A percentile compares a stretch with the other conserved stretches of the same genome.
These are phyloP conservation scores for Rhaphigaster nebulosa DNA, from an alignment of 2,888 invertebrate species.

Conservation along the genomic window DNA sequence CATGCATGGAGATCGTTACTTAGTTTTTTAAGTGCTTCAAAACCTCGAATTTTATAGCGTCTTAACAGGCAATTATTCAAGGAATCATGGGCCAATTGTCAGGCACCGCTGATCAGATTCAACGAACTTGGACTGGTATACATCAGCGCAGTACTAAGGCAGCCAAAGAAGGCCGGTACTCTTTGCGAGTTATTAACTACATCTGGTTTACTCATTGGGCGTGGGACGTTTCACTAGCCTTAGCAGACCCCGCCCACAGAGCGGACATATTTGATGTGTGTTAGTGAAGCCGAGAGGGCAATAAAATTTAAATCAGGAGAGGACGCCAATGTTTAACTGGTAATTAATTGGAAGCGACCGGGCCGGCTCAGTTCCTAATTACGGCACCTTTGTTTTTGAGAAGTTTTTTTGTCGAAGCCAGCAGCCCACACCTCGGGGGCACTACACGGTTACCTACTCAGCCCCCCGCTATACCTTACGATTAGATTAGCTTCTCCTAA, in stretches of 20 bases:
- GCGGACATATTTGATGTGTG: slow-evolving; percentile 47
- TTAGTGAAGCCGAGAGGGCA: slow-evolving; percentile 22
- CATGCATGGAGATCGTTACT: too few species aligned
- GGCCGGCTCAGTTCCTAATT: slow-evolving; percentile 49
- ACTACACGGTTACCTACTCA: slow-evolving; percentile 56
- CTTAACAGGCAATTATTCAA: background rate
- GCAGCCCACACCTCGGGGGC: slow-evolving; percentile 37
- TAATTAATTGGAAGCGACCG: slow-evolving; percentile 50
- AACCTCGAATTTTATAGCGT: too few species aligned
- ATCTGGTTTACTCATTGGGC: slow-evolving; percentile 14
- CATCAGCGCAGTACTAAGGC: background rate
- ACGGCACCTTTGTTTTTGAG: slow-evolving; percentile 45
- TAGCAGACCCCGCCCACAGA: slow-evolving; percentile 41
- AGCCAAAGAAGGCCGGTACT: background rate
- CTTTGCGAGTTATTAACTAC: background rate
- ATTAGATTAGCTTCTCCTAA: slow-evolving; percentile 24
- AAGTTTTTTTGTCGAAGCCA: slow-evolving; percentile 18
- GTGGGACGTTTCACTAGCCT: slow-evolving; percentile 46
- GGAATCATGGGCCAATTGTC: background rate
- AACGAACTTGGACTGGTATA: background rate
- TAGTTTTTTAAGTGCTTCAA: too few species aligned
- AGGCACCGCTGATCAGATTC: background rate
- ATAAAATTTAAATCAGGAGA: slow-evolving; percentile 58
- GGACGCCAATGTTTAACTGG: slow-evolving; percentile 53
- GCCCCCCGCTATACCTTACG: background rate